Evolutionary conservation across 2,888 invertebrate species (phyloP), one percentile per base, ranked within the genome.

Genomic region (Embidobia sp.): DNA sequence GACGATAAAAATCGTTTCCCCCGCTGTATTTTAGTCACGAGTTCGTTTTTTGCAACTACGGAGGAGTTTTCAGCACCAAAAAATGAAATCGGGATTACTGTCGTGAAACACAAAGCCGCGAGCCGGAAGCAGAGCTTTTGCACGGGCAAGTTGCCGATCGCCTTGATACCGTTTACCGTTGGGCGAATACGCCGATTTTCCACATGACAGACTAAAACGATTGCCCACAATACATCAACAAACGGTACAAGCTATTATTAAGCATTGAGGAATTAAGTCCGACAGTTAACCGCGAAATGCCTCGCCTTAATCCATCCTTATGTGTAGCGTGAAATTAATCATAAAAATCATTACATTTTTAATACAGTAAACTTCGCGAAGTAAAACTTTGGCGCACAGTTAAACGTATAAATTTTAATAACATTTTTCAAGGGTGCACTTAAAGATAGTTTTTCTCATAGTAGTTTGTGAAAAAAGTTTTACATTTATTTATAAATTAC

Each of bases 141-240:
- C 57, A 64, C 29, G 37, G 16, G 37, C 26, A 55, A 74, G 37
- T 66, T 67, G 44, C 55, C 40, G 42, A 53, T 69, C 53, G 53
- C 57, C 57, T 66, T 66, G 66, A 77, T 73, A 59, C 53, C 48
- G 76, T 82, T 80, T 78, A 80, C 80, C 78, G 81, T 79, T 82
- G 48, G 42, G 29, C 67, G 72, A 66, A 64, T 67, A 55, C 48
- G 6, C 31, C 79, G 74, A 82, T 83, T 83, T 81, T 80, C 79
- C 81, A 82, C 82, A 81, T 78, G 79, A 80, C 61, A 67, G 78
- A 69, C 48, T 76, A 64, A 70, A 78, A 78, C 74, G 78, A 77
- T 80, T 57, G 51, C 48, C 16, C 29, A 40, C 46, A 19, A 74
- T 61, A 49, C 40, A 73, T 73, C 49, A 44, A 53, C 72, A 48